Percentiles rank a stretch among this genome's conserved stretches.
Evolutionary conservation across 2,888 invertebrate genomes (phyloP).

Genomic region (Lottia scabra): DNA sequence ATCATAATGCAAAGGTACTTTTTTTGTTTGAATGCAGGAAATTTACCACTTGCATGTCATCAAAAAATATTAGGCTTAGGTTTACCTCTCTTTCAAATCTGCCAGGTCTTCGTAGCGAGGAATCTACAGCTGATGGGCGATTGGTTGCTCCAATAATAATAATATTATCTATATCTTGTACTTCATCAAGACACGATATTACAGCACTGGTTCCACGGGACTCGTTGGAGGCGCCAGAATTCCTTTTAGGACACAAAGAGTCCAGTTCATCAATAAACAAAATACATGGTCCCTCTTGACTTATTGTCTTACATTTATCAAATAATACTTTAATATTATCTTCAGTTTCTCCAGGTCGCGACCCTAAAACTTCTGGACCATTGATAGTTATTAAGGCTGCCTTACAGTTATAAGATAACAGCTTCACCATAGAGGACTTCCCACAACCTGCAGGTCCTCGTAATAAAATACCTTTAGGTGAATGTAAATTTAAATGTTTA

Average conservation of each 20-base stretch:
- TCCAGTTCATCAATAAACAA: conserved; percentile 70
- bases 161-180: conserved; percentile 66
- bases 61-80: too few species aligned
- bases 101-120: conserved; percentile 72
- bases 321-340: conserved; percentile 71
- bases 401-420: conserved; percentile 68
- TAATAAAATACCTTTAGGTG: conserved; percentile 53
- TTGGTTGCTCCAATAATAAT: conserved; percentile 74
- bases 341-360: conserved; percentile 74
- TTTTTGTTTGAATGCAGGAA: too few species aligned
- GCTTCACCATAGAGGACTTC: conserved; percentile 78
- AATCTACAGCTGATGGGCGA: conserved; percentile 71
- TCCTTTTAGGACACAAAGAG: conserved; percentile 54
- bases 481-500: conserved; percentile 27
- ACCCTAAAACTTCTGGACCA: conserved; percentile 70
- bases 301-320: conserved; percentile 67
- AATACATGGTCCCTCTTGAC: conserved; percentile 67
- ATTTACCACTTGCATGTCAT: too few species aligned
- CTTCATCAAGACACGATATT: conserved; percentile 71
- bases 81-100: conserved; percentile 75
- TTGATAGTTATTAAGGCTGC: conserved; percentile 71
- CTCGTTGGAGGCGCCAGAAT: conserved; percentile 56
- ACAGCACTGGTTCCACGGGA: conserved; percentile 71
- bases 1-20: too few species aligned
- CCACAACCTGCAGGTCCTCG: conserved; percentile 64